These are phyloP conservation scores for Lateolabrax maculatus DNA, from an alignment of 2,797 vertebrate species.

Conservation along the genomic window DNA sequence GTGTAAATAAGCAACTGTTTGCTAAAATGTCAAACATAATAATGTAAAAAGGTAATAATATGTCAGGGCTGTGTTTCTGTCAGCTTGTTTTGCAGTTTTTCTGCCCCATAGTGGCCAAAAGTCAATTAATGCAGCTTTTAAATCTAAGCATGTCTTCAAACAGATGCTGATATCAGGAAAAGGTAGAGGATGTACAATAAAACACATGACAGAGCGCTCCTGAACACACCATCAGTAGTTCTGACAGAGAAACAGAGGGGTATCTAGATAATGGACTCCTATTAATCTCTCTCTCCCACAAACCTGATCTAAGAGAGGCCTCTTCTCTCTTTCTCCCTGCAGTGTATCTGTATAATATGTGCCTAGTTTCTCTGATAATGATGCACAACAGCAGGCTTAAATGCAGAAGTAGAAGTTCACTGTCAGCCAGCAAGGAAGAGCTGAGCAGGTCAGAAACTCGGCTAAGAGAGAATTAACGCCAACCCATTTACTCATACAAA, in stretches of 20 bases:
- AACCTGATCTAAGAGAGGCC: constrained; percentile 8
- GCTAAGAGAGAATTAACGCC: constrained; percentile 40
- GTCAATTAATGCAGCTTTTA: constrained; percentile 1
- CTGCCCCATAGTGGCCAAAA: neutral
- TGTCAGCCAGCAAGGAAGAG: constrained; percentile 16
- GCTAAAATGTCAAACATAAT: neutral
- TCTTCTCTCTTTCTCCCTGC: constrained; percentile 15
- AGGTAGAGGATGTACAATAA: constrained; percentile 5
- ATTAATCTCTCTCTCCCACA: constrained; percentile 22
- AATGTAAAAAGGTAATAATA: neutral
- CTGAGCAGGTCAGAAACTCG: constrained; percentile 33
- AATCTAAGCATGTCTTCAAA: constrained; percentile 8
- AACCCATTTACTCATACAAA: constrained; percentile 57
- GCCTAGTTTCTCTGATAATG: constrained; percentile 27
- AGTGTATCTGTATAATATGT: constrained; percentile 6
- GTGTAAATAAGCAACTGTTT: neutral
- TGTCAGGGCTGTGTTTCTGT: neutral
- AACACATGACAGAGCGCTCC: constrained; percentile 3
- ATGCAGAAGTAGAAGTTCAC: constrained; percentile 27
- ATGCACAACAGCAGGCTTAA: constrained; percentile 35
- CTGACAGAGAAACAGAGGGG: constrained; percentile 39
- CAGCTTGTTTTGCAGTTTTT: neutral
- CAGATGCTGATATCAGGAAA: constrained; percentile 38
- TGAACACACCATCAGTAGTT: constrained; percentile 49
- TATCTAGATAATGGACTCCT: constrained; percentile 53